Evolutionary conservation across 2,113 vertebrate genomes (phyloP), one percentile per base, ranked within the genome.

Genomic region (Promerops cafer): DNA sequence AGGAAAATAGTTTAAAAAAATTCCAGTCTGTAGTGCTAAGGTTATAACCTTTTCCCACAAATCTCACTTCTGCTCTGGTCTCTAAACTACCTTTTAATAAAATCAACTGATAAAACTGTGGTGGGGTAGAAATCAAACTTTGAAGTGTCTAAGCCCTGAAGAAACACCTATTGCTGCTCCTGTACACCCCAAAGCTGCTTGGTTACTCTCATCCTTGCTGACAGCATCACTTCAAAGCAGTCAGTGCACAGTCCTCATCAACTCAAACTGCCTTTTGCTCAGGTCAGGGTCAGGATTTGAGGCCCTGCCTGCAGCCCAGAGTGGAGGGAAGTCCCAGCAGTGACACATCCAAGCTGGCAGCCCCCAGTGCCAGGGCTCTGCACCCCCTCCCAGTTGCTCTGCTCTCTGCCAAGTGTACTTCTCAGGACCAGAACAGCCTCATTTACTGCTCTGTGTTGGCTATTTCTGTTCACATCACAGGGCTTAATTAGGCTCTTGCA

Each of bases 401-500:
- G 71, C 63, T 76, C 84, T 31, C 84, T 63, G 85, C 50, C 81
- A 72, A 88, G 54, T 8, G 28, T 2, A 10, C 72, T 57, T 8
- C 64, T 23, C 8, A 0, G 9, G 10, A 66, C 50, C 82, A 54
- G 22, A 37, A 44, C 7, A 18, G 30, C 72, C 74, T 92, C 81
- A 19, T 77, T 66, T 44, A 16, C 50, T 79, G 54, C 9, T 39
- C 83, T 45, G 26, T 4, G 16, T 11, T 61, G 65, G 35, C 8
- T 16, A 33, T 60, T 65, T 47, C 11, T 23, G 81, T 42, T 83
- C 66, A 44, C 57, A 87, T 52, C 61, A 66, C 54, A 64, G 26
- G 28, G 37, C 84, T 90, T 93, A 85, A 93, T 96, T 89, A 93
- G 93, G 74, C 76, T 75, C 90, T 86, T 76, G 39, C 57, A 92